Conservation (phyloP, 2,888 invertebrate species). For the Chrysomela aeneicollis region DNA sequence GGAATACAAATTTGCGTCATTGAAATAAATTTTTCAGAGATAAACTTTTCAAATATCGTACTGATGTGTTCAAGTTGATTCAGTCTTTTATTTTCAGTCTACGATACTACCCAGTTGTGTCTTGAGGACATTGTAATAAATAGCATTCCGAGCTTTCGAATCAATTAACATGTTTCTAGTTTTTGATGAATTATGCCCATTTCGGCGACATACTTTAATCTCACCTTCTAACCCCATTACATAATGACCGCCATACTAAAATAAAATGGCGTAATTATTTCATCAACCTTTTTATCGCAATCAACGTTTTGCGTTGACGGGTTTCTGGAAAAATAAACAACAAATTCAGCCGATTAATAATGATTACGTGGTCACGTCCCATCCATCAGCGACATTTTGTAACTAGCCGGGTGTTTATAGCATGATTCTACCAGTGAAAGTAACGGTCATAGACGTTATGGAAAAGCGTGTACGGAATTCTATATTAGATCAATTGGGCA, state of each 20-base stretch:
- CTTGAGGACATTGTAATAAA: too few species aligned
- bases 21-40: too few species aligned
- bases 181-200: not conserved
- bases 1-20: too few species aligned
- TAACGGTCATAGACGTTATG: conserved; percentile 7
- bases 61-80: too few species aligned
- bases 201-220: not conserved
- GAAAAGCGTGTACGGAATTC: not conserved
- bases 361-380: conserved; percentile 6
- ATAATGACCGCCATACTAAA: not conserved
- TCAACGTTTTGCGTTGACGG: not conserved
- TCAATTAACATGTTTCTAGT: not conserved
- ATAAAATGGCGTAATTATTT: not conserved
- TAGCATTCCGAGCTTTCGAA: not conserved
- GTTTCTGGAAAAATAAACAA: not conserved
- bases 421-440: conserved; percentile 28
- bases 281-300: not conserved
- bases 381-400: conserved; percentile 17
- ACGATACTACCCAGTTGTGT: too few species aligned
- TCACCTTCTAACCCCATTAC: not conserved
- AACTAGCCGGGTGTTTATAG: conserved; percentile 13
- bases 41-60: too few species aligned
- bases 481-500: not conserved
- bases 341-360: not conserved
- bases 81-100: too few species aligned